A percentile compares a stretch with the other conserved stretches of the same genome.
Conservation (phyloP, 2,797 vertebrate species). For the Menidia menidia region DNA sequence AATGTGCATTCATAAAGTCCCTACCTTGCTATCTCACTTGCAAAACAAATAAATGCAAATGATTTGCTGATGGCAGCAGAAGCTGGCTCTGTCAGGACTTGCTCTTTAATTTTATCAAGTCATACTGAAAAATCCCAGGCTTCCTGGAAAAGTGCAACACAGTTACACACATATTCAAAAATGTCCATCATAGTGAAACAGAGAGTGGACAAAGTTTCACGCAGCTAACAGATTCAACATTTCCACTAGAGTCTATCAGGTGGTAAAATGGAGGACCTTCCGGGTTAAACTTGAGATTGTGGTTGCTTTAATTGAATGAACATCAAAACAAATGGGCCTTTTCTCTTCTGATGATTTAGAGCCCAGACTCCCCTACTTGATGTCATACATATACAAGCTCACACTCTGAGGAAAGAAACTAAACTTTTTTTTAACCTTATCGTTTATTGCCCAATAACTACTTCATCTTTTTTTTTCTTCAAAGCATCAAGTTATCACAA, state of each 20-base stretch:
- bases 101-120: slow-evolving; percentile 50
- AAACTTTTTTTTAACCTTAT: neutral
- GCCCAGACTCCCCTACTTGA: slow-evolving; percentile 32
- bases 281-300: slow-evolving; percentile 51
- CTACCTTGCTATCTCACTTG: slow-evolving; percentile 25
- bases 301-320: slow-evolving; percentile 26
- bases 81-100: slow-evolving; percentile 53
- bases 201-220: slow-evolving; percentile 23
- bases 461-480: slow-evolving; percentile 31
- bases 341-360: slow-evolving; percentile 29
- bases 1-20: slow-evolving; percentile 15
- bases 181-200: slow-evolving; percentile 6
- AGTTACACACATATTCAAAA: slow-evolving; percentile 14
- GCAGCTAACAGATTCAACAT: slow-evolving; percentile 4
- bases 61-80: slow-evolving; percentile 59
- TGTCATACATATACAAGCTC: slow-evolving; percentile 26
- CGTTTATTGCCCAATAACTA: neutral
- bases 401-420: slow-evolving; percentile 14
- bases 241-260: slow-evolving; percentile 31
- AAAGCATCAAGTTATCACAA: slow-evolving; percentile 37
- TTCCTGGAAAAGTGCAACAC: slow-evolving; percentile 16
- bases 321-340: slow-evolving; percentile 62
- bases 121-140: slow-evolving; percentile 8
- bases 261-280: slow-evolving; percentile 36
- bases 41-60: slow-evolving; percentile 63